Evolutionary conservation across 2,113 vertebrate genomes (phyloP).

Genomic region (Castor canadensis): DNA sequence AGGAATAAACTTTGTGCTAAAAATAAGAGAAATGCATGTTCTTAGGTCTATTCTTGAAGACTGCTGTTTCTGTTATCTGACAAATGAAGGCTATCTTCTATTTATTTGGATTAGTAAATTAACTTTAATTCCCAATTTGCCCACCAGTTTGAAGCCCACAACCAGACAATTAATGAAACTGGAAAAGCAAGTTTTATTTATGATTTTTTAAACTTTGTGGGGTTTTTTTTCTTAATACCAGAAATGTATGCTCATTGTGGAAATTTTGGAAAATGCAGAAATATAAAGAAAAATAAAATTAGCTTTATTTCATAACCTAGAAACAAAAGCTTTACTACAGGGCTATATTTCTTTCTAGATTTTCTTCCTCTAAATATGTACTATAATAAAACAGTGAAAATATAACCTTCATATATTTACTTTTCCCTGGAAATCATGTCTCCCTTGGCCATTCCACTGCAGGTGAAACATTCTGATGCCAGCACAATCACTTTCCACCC

Average conservation of each 20-base stretch:
- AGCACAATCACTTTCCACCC: neutral
- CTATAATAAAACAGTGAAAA: conserved; percentile 25
- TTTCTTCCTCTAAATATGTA: conserved; percentile 24
- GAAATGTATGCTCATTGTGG: neutral
- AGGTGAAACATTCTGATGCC: neutral
- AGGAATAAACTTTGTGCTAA: neutral
- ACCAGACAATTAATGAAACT: neutral
- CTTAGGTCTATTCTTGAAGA: neutral
- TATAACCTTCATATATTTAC: conserved; percentile 1
- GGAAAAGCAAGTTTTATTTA: neutral
- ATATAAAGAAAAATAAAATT: conserved; percentile 1
- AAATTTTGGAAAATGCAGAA: neutral
- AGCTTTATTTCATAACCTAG: neutral
- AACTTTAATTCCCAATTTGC: neutral
- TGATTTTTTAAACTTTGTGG: neutral
- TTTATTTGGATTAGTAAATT: neutral
- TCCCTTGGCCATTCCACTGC: neutral
- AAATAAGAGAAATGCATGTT: neutral
- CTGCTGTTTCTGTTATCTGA: neutral
- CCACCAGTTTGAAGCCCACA: neutral
- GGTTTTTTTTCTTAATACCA: neutral
- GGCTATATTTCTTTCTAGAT: neutral
- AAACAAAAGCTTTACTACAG: neutral
- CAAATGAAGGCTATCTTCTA: neutral
- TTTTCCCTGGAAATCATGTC: neutral